A percentile compares a stretch with the other conserved stretches of the same genome.
Conservation (phyloP, 1,140 invertebrate genomes). For the Adelges cooleyi region DNA sequence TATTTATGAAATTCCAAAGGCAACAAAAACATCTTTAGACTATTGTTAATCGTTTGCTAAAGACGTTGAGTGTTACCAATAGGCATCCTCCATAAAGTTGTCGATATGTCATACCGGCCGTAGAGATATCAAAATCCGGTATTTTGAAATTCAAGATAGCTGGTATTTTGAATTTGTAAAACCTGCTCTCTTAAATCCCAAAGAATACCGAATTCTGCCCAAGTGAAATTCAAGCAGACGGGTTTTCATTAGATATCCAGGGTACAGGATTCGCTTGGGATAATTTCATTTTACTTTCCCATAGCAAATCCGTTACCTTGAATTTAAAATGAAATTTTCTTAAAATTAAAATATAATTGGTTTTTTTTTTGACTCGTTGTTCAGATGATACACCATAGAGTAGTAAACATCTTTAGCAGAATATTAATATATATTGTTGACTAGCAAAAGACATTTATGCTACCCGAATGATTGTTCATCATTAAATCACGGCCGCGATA, state of each 20-base stretch:
- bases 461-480: slow-evolving; percentile 11
- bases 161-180: neutral
- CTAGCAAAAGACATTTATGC: slow-evolving; percentile 21
- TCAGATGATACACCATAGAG: slow-evolving; percentile 9
- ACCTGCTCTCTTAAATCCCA: slow-evolving; percentile 27
- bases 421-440: neutral
- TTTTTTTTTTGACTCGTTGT: neutral
- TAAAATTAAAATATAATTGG: too few species aligned
- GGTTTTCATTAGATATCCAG: neutral
- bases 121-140: neutral
- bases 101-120: too few species aligned
- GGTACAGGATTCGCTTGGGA: neutral
- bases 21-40: slow-evolving; percentile 22
- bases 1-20: slow-evolving; percentile 18
- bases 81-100: slow-evolving; percentile 15
- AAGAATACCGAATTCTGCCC: slow-evolving; percentile 10
- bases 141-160: slow-evolving; percentile 21
- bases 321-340: neutral
- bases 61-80: slow-evolving; percentile 23
- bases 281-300: neutral
- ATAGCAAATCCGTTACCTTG: slow-evolving; percentile 1
- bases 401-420: slow-evolving; percentile 29
- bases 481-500: neutral
- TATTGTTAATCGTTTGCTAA: neutral
- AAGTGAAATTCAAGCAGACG: too few species aligned